Percentiles rank a stretch among this genome's conserved stretches.
These are phyloP conservation scores for Rhinopithecus roxellana DNA, from an alignment of 2,113 vertebrate species.

Conservation along the genomic window DNA sequence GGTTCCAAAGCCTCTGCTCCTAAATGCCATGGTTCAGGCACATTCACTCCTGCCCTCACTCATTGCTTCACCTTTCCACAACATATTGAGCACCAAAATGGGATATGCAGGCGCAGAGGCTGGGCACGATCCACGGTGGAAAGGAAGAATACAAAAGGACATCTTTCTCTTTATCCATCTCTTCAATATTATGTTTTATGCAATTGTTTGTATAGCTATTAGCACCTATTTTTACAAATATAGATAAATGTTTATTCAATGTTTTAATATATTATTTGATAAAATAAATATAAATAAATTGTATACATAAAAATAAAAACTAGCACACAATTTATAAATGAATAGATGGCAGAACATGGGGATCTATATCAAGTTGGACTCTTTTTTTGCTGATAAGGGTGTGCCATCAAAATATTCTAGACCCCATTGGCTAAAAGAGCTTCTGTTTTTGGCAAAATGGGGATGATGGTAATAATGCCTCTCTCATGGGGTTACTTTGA, in stretches of 20 bases:
- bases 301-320: not conserved
- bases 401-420: not conserved
- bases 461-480: fast-evolving
- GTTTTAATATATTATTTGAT: not conserved
- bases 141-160: not conserved
- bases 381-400: not conserved
- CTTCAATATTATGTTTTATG: not conserved
- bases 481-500: not conserved
- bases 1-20: not conserved
- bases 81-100: not conserved
- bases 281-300: not conserved
- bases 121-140: fast-evolving
- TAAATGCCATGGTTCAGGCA: fast-evolving
- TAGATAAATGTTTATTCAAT: not conserved
- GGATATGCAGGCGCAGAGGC: not conserved
- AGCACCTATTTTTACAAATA: not conserved
- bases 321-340: not conserved
- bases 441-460: not conserved
- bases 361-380: not conserved
- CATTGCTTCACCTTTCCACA: fast-evolving
- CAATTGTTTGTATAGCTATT: not conserved
- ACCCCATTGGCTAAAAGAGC: not conserved
- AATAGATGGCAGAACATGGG: not conserved
- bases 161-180: not conserved
- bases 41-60: no score